Evolutionary conservation across 2,113 vertebrate species (phyloP).

Genomic region (Rafetus swinhoei): DNA sequence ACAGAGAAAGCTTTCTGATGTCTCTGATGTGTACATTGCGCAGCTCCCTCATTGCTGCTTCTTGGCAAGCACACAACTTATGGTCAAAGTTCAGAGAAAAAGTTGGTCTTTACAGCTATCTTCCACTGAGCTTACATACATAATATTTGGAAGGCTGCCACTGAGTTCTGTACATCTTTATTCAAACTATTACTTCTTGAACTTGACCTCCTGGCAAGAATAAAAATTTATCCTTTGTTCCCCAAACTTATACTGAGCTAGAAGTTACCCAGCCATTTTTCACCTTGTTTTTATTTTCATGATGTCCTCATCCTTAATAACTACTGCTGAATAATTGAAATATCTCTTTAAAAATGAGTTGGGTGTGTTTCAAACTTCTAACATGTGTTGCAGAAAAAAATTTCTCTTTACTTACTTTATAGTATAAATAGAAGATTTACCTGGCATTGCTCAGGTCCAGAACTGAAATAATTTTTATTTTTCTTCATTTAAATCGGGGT

Average conservation of each 20-base stretch:
- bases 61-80: background rate
- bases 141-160: background rate
- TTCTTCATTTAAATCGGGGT: no score
- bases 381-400: background rate
- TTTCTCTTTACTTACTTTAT: background rate
- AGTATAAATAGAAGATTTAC: background rate
- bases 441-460: no score
- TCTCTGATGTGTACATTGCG: background rate
- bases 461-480: no score
- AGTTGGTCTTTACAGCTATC: background rate
- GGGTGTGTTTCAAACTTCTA: background rate
- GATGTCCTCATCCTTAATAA: background rate
- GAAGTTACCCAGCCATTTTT: background rate
- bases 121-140: background rate
- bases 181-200: slow-evolving; percentile 15
- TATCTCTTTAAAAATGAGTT: background rate
- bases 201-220: background rate
- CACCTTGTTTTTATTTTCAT: background rate
- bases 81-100: background rate
- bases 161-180: background rate
- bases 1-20: background rate
- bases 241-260: background rate
- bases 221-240: background rate
- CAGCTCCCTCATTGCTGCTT: background rate
- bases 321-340: background rate